These are phyloP conservation scores for Ephestia elutella DNA, from an alignment of 1,140 invertebrate genomes.

Conservation along the genomic window DNA sequence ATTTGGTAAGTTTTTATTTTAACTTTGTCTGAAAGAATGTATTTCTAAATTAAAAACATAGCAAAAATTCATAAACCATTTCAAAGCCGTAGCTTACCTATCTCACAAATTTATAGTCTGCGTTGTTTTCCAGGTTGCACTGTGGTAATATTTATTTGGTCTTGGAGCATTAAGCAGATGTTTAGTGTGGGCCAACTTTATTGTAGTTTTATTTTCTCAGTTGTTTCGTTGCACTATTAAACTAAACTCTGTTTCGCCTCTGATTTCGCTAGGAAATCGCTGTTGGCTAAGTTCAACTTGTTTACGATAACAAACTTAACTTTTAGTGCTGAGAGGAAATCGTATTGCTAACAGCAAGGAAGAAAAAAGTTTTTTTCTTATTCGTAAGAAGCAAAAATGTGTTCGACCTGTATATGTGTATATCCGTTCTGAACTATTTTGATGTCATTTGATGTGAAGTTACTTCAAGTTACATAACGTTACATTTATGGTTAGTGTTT, in stretches of 20 bases:
- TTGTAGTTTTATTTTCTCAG: neutral
- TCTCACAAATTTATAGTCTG: neutral
- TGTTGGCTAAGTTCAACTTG: neutral
- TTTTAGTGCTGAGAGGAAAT: neutral
- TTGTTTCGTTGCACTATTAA: neutral
- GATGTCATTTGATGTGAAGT: too few species aligned
- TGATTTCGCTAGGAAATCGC: neutral
- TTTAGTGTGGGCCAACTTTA: neutral
- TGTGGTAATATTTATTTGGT: neutral
- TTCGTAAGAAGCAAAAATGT: too few species aligned
- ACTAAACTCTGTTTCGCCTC: neutral
- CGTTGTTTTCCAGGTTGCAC: neutral
- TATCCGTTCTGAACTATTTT: too few species aligned
- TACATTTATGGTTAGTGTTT: too few species aligned
- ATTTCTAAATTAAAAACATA: too few species aligned
- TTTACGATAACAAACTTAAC: neutral
- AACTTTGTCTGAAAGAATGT: slow-evolving; percentile 1
- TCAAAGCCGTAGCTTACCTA: neutral
- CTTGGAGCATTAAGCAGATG: neutral
- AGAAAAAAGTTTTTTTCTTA: neutral
- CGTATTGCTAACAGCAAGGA: neutral
- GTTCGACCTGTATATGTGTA: too few species aligned
- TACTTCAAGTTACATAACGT: too few species aligned
- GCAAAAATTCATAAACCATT: too few species aligned
- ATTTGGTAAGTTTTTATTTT: too few species aligned